Percentiles rank a stretch among this genome's conserved stretches.
Conservation (phyloP, 2,888 invertebrate species). For the Clepsis dumicolana region DNA sequence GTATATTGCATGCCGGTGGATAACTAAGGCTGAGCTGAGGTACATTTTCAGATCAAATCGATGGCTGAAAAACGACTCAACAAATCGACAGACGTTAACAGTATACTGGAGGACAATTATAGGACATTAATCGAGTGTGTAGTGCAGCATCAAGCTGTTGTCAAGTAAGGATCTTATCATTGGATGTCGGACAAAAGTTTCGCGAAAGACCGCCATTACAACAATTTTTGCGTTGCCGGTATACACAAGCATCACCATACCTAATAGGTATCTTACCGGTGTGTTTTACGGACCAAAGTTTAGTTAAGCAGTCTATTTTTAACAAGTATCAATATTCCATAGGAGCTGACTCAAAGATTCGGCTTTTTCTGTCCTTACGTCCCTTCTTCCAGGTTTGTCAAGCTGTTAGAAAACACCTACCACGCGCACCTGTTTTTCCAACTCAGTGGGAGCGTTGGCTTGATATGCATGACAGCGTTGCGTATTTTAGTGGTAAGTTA, state of each 20-base stretch:
- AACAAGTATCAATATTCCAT: too few relatives aligned
- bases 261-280: too few relatives aligned
- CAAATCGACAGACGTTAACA: conserved; percentile 22
- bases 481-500: conserved; percentile 46
- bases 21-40: not conserved
- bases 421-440: conserved; percentile 83
- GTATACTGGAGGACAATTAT: conserved; percentile 56
- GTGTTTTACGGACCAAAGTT: too few relatives aligned
- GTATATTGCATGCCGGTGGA: not conserved
- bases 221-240: too few relatives aligned
- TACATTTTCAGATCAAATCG: conserved; percentile 27
- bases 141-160: conserved; percentile 71
- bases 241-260: too few relatives aligned
- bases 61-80: conserved; percentile 33
- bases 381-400: conserved; percentile 69
- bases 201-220: too few relatives aligned
- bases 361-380: too few relatives aligned
- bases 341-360: too few relatives aligned
- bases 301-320: too few relatives aligned
- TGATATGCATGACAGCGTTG: conserved; percentile 79
- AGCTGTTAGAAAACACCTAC: conserved; percentile 76
- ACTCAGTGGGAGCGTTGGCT: conserved; percentile 79
- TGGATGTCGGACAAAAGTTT: too few relatives aligned
- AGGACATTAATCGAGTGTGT: conserved; percentile 67
- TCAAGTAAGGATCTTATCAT: conserved; percentile 58